Conservation (phyloP, 2,888 invertebrate genomes). For the Mystacides longicornis region DNA sequence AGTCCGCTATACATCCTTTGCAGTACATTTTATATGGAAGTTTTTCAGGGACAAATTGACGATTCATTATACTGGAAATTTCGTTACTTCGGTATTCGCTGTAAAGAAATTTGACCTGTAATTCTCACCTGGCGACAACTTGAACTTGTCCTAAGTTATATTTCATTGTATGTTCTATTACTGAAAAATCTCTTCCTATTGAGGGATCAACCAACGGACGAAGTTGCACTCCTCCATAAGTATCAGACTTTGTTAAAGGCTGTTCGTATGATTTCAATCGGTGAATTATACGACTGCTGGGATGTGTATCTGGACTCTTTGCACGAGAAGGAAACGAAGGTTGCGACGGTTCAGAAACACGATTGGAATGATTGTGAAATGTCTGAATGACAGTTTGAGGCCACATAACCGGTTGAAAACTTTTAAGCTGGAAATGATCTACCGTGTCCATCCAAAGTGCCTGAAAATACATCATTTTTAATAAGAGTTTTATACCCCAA, state of each 20-base stretch:
- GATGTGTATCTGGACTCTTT: slow-evolving; percentile 11
- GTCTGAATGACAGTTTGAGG: slow-evolving; percentile 7
- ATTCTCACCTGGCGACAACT: slow-evolving; percentile 16
- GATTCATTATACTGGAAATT: too few species aligned
- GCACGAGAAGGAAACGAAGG: not conserved
- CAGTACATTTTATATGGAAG: too few species aligned
- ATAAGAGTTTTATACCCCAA: too few species aligned
- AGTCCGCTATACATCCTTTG: too few species aligned
- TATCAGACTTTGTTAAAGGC: slow-evolving; percentile 12
- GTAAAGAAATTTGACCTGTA: not conserved
- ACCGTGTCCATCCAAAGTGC: slow-evolving; percentile 21
- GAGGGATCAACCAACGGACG: slow-evolving; percentile 17
- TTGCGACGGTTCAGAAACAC: not conserved
- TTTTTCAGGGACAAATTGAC: too few species aligned
- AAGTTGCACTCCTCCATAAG: not conserved
- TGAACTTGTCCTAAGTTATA: slow-evolving; percentile 17
- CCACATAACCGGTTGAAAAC: slow-evolving; percentile 14
- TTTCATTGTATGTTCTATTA: slow-evolving; percentile 14
- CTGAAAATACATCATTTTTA: slow-evolving; percentile 16
- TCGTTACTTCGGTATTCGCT: too few species aligned
- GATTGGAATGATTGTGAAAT: not conserved
- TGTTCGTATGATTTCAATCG: slow-evolving; percentile 21
- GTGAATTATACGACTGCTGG: slow-evolving; percentile 14
- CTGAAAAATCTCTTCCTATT: slow-evolving; percentile 9
- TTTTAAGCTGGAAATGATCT: slow-evolving; percentile 17